Evolutionary conservation across 2,888 invertebrate species (phyloP), one percentile per base, ranked within the genome.

Genomic region (Rapana venosa): DNA sequence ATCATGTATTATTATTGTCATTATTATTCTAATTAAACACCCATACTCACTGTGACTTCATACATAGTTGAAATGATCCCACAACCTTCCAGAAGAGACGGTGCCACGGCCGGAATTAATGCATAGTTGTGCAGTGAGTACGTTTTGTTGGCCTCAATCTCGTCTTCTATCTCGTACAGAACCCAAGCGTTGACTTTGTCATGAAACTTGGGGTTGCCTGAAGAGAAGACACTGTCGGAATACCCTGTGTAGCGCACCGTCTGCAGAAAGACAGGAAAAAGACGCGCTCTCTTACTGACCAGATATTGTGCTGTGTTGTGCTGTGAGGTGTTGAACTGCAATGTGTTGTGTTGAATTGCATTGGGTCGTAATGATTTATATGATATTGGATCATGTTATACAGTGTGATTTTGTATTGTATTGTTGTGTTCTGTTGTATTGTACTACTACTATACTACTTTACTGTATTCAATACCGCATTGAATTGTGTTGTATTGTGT

Each of bases 161-260:
- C 91, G 15, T 92, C 91, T n/a, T 91, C 91, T 15, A 87, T 84
- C 47, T 92, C 89, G 47, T 89, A 90, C 30, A 92, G 66, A 20
- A 87, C 90, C 91, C 91, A 91, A 26, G 86, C 88, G 84, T 90
- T 91, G 17, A 92, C 91, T 70, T 92, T 92, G 90, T 91, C 90
- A 79, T 92, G 91, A 47, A 90, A 91, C 74, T 91, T 92, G 32
- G 91, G 91, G 56, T 92, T 89, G n/a, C 91, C 92, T 70, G 91
- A 91, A 30, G 91, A 92, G 30, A 91, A 91, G 11, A 91, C 79
- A 36, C 92, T 91, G 88, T 92, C 88, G 35, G 91, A 90, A 87
- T 90, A 92, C 5, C 92, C 92, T 66, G 92, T 91, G 88, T 92
- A 92, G 35, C 90, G 90, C 20, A 92, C 92, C 8, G 90, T 91